A percentile compares a stretch with the other conserved stretches of the same genome.
These are phyloP conservation scores for Drosophila mulleri DNA, from an alignment of 2,888 invertebrate species.

Conservation along the genomic window DNA sequence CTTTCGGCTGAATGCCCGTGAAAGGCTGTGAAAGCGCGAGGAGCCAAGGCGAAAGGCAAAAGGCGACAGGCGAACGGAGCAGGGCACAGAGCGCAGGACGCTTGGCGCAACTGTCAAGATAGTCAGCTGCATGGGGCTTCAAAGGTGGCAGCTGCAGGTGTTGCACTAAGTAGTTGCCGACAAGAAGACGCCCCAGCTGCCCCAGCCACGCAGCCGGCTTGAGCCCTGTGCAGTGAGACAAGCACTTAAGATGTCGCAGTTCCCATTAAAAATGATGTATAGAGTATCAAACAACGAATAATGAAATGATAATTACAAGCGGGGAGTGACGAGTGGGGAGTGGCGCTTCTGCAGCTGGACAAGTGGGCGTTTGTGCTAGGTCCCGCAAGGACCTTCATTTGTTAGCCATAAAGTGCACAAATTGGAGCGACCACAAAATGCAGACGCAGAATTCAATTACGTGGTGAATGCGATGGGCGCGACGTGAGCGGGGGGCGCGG, in stretches of 20 bases:
- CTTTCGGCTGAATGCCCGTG: constrained; percentile 58
- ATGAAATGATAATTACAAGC: constrained; percentile 76
- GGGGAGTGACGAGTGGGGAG: not conserved
- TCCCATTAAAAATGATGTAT: constrained; percentile 72
- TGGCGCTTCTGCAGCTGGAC: too few relatives aligned
- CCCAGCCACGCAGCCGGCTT: not conserved
- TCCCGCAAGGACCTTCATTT: constrained; percentile 13
- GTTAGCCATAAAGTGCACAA: constrained; percentile 62
- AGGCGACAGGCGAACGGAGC: constrained; percentile 1
- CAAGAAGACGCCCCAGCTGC: constrained; percentile 5
- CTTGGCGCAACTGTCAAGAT: constrained; percentile 34
- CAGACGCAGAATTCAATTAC: constrained; percentile 59
- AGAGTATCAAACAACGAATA: constrained; percentile 65
- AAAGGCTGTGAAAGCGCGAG: constrained; percentile 55
- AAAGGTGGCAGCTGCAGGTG: constrained; percentile 44
- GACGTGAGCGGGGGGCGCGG: constrained; percentile 13
- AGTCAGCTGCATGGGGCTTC: constrained; percentile 28
- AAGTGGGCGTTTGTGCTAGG: not conserved
- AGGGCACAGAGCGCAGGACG: not conserved
- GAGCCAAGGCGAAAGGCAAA: constrained; percentile 17
- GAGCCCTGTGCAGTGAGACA: constrained; percentile 4
- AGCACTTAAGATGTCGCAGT: constrained; percentile 69
- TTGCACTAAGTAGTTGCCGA: constrained; percentile 22
- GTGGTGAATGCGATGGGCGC: not conserved
- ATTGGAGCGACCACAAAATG: constrained; percentile 69